Conservation (phyloP, 2,797 vertebrate species). For the Percopsis omiscomaycus region DNA sequence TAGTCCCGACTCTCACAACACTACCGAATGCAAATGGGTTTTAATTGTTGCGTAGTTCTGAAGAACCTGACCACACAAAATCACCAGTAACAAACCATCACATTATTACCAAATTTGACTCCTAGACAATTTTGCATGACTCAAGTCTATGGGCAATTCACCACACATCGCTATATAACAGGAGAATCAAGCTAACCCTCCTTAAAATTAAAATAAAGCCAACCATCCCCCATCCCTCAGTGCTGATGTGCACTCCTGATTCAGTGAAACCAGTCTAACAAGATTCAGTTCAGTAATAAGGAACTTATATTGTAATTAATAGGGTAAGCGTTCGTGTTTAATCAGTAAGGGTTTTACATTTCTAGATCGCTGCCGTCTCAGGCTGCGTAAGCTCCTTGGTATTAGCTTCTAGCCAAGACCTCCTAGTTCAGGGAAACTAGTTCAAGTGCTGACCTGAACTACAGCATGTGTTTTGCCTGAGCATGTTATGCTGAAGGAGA, state of each 20-base stretch:
- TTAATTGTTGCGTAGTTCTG: slow-evolving; percentile 52
- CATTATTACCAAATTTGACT: slow-evolving; percentile 40
- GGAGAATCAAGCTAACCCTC: background rate
- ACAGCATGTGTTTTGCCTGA: background rate
- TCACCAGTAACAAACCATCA: slow-evolving; percentile 30
- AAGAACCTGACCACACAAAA: slow-evolving; percentile 37
- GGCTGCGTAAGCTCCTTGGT: slow-evolving; percentile 43
- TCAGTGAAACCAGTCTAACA: slow-evolving; percentile 8
- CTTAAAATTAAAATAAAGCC: background rate
- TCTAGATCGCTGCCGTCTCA: slow-evolving; percentile 23
- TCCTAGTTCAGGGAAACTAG: slow-evolving; percentile 11
- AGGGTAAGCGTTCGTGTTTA: slow-evolving; percentile 21
- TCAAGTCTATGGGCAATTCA: slow-evolving; percentile 17
- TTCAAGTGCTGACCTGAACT: background rate
- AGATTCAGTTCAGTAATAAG: slow-evolving; percentile 19
- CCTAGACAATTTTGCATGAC: slow-evolving; percentile 21
- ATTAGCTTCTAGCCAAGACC: slow-evolving; percentile 13
- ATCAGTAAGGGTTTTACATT: slow-evolving; percentile 31
- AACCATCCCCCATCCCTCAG: slow-evolving; percentile 1
- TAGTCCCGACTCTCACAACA: background rate
- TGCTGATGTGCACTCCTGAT: background rate
- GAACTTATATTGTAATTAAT: slow-evolving; percentile 31
- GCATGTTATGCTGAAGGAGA: slow-evolving; percentile 7
- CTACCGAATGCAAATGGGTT: slow-evolving; percentile 43
- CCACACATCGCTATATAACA: background rate